These are phyloP conservation scores for Holotrichia oblita DNA, from an alignment of 1,140 invertebrate genomes.

Conservation along the genomic window DNA sequence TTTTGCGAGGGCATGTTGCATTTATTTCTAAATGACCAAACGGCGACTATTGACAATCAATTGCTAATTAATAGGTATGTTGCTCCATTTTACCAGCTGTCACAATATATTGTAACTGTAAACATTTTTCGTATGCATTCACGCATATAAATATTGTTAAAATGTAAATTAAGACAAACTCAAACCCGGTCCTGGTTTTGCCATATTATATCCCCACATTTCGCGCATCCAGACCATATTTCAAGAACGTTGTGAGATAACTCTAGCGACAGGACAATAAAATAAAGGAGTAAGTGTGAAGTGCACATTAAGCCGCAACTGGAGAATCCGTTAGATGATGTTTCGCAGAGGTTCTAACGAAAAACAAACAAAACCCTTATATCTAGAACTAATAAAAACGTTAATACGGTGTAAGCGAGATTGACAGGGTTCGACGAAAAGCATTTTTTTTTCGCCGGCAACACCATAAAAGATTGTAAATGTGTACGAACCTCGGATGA, in stretches of 20 bases:
- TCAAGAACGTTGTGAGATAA: not conserved
- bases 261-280: not conserved
- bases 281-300: not conserved
- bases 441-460: not conserved
- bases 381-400: not conserved
- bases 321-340: not conserved
- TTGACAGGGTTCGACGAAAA: conserved; percentile 9
- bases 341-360: conserved; percentile 21
- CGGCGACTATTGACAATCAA: too few species aligned
- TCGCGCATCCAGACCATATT: not conserved
- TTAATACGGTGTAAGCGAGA: not conserved
- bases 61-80: too few species aligned
- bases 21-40: too few species aligned
- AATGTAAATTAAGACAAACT: too few species aligned
- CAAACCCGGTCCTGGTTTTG: not conserved
- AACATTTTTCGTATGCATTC: too few species aligned
- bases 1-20: too few species aligned
- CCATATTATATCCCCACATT: not conserved
- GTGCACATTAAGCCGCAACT: not conserved
- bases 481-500: not conserved
- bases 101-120: too few species aligned
- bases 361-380: not conserved
- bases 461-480: conserved; percentile 21
- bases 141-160: too few species aligned
- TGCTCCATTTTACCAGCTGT: too few species aligned